These are phyloP conservation scores for Corvus cornix DNA, from an alignment of 2,113 vertebrate genomes.

Conservation along the genomic window DNA sequence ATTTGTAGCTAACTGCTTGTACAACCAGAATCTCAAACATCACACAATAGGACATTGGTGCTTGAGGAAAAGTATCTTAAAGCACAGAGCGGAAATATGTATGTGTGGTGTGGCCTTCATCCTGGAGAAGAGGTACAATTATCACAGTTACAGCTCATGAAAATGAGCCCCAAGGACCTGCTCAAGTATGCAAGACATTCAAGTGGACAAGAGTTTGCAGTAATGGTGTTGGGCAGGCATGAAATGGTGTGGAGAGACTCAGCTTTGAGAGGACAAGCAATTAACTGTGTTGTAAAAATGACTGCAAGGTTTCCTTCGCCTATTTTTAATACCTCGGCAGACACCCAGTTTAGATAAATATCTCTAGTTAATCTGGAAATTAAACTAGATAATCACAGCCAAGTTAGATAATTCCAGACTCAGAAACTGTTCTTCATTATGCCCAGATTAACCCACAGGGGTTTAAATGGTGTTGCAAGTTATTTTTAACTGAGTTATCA, in stretches of 20 bases:
- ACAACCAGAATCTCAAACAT: background rate
- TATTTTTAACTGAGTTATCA: background rate
- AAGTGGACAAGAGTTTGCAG: background rate
- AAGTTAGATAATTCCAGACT: background rate
- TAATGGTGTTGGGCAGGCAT: background rate
- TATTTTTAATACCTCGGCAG: background rate
- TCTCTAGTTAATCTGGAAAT: background rate
- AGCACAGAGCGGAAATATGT: background rate
- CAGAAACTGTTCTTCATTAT: background rate
- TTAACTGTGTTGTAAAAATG: background rate
- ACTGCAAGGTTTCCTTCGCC: background rate
- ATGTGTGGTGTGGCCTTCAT: background rate
- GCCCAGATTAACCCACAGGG: background rate
- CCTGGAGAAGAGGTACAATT: background rate
- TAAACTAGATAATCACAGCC: background rate
- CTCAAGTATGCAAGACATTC: background rate
- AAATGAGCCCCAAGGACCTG: background rate
- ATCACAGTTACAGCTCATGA: background rate
- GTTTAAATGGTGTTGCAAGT: background rate
- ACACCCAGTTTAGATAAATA: background rate
- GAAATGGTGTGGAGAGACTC: background rate
- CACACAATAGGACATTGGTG: background rate
- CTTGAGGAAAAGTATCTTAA: background rate
- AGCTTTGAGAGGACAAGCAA: background rate
- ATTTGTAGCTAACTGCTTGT: background rate